Conservation (phyloP, 2,888 invertebrate species). For the Selenia dentaria region DNA sequence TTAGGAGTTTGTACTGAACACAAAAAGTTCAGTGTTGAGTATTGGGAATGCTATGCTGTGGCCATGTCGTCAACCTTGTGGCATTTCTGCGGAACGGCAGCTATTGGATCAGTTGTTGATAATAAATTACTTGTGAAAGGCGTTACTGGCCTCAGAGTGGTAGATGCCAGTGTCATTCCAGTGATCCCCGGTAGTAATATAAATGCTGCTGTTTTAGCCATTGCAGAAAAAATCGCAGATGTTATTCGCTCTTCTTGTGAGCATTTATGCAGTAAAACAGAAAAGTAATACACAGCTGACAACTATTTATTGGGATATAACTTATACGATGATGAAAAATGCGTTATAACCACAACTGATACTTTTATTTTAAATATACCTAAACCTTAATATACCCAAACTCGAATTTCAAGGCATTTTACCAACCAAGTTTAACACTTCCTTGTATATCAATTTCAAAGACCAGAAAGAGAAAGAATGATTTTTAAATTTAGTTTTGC, state of each 20-base stretch:
- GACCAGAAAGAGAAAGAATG: too few species aligned
- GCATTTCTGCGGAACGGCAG: constrained; percentile 88
- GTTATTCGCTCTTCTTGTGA: not conserved
- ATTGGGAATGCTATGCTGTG: constrained; percentile 41
- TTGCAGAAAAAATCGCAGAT: constrained; percentile 47
- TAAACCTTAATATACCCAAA: too few species aligned
- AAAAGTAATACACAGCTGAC: too few species aligned
- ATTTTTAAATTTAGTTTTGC: too few species aligned
- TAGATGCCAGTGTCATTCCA: constrained; percentile 68
- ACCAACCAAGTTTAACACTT: too few species aligned
- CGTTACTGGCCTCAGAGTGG: constrained; percentile 38
- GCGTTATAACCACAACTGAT: too few species aligned
- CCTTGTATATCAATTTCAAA: too few species aligned
- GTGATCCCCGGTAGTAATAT: constrained; percentile 76
- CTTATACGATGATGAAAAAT: too few species aligned
- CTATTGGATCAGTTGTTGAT: constrained; percentile 90
- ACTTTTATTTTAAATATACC: too few species aligned
- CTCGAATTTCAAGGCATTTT: too few species aligned
- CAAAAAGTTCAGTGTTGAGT: constrained; percentile 21
- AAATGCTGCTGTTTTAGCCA: constrained; percentile 66
- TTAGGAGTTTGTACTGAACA: constrained; percentile 32
- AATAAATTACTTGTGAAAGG: constrained; percentile 65
- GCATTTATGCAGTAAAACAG: not conserved
- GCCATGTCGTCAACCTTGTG: constrained; percentile 85
- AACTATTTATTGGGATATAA: too few species aligned